Percentiles rank a stretch among this genome's conserved stretches.
These are phyloP conservation scores for Jaculus jaculus DNA, from an alignment of 2,113 vertebrate genomes.

Conservation along the genomic window DNA sequence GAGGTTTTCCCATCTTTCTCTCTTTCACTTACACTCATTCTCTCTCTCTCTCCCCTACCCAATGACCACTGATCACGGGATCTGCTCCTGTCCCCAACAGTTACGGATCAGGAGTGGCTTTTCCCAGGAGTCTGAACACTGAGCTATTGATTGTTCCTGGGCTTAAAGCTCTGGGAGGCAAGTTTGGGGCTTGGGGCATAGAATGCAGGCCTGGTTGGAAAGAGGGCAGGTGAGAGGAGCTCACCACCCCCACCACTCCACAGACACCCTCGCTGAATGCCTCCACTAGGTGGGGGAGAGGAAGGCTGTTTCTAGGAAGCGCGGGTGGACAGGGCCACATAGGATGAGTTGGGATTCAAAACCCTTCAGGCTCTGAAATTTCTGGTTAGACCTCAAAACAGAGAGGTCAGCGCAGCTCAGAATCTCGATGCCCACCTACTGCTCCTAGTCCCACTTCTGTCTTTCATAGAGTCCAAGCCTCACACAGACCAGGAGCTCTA, in stretches of 20 bases:
- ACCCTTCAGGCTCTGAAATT: not conserved
- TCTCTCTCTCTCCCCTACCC: not conserved
- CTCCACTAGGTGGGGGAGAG: not conserved
- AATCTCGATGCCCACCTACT: not conserved
- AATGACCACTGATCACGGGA: not conserved
- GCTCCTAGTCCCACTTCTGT: not conserved
- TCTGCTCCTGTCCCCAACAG: not conserved
- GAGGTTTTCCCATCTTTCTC: not conserved
- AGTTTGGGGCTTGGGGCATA: not conserved
- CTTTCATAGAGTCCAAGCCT: not conserved
- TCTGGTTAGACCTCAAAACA: not conserved
- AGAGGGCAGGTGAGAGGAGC: not conserved
- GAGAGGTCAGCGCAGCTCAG: not conserved
- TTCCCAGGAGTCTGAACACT: not conserved
- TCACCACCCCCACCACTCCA: not conserved
- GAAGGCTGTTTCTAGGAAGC: not conserved
- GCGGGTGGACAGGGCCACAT: not conserved
- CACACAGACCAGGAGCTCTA: not conserved
- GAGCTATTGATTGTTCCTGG: not conserved
- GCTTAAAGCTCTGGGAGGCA: not conserved
- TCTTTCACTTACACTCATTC: not conserved
- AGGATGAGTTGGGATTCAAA: not conserved
- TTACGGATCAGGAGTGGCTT: slow-evolving; percentile 2
- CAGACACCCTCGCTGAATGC: not conserved
- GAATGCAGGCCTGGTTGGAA: not conserved